phyloP scores from a whole-genome alignment of 2,113 vertebrate species.

The Euleptes europaea region DNA sequence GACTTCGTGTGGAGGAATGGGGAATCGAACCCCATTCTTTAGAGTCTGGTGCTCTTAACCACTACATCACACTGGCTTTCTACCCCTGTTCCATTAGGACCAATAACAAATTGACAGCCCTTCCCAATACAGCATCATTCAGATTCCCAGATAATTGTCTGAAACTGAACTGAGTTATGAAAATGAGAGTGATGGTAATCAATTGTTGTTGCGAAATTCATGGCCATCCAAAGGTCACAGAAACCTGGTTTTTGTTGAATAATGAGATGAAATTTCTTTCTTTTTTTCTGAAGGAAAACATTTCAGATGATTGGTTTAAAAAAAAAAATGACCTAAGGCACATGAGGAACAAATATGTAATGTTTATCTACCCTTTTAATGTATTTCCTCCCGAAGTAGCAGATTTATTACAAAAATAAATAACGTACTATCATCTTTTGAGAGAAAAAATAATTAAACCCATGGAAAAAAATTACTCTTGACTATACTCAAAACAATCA shows the following conservation, averaged over 20 bases:
- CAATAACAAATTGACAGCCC: too few relatives aligned
- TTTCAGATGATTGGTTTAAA: not conserved
- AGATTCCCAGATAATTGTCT: not conserved
- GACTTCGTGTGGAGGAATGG: too few relatives aligned
- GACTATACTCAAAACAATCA: slow-evolving; percentile 61
- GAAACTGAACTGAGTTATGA: not conserved
- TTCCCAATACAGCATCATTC: not conserved
- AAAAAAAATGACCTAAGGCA: not conserved
- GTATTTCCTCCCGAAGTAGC: not conserved
- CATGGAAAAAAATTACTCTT: slow-evolving; percentile 50
- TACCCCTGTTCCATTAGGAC: not conserved
- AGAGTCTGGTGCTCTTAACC: too few relatives aligned
- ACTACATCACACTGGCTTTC: too few relatives aligned
- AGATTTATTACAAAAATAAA: slow-evolving; percentile 22
- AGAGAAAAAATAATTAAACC: slow-evolving; percentile 47
- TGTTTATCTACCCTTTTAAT: slow-evolving; percentile 1
- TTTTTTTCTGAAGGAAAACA: not conserved
- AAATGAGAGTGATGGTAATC: not conserved
- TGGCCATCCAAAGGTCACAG: not conserved
- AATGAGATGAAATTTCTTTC: not conserved
- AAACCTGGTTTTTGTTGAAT: not conserved
- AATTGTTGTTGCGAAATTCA: not conserved
- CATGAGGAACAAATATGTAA: fast-evolving
- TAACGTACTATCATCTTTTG: not conserved
- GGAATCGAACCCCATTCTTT: too few relatives aligned